phyloP scores from a whole-genome alignment of 2,797 vertebrate species.

The Alfaro cultratus region DNA sequence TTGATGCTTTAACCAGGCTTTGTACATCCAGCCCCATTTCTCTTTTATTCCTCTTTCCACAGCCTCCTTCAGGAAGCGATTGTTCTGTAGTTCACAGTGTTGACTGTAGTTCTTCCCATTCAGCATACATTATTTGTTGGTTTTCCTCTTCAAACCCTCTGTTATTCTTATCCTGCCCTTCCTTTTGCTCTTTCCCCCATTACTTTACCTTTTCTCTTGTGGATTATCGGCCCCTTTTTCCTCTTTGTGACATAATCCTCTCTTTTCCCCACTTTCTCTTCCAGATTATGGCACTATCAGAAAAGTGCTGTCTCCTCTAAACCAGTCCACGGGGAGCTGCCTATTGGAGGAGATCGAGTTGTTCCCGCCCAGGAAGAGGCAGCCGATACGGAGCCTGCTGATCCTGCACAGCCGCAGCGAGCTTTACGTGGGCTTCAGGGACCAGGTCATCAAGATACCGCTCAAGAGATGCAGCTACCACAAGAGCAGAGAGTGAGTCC shows the following conservation, averaged over 20 bases:
- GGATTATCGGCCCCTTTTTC: conserved; percentile 33
- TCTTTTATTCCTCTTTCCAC: conserved; percentile 44
- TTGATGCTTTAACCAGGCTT: conserved; percentile 37
- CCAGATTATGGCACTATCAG: conserved; percentile 95
- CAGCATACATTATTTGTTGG: conserved; percentile 26
- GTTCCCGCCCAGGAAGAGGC: conserved; percentile 84
- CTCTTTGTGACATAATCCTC: conserved; percentile 36
- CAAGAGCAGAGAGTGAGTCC: conserved; percentile 89
- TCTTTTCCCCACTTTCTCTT: conserved; percentile 18
- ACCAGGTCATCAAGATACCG: conserved; percentile 93
- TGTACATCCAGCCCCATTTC: conserved; percentile 25
- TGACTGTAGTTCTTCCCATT: conserved; percentile 34
- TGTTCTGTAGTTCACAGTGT: conserved; percentile 48
- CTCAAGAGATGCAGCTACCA: conserved; percentile 94
- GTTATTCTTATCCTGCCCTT: conserved; percentile 15
- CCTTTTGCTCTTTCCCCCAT: conserved; percentile 2
- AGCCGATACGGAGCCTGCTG: conserved; percentile 90
- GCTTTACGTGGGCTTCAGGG: conserved; percentile 92
- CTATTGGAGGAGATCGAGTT: conserved; percentile 95
- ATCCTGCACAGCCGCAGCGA: conserved; percentile 94
- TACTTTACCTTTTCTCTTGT: conserved; percentile 22
- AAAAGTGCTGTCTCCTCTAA: conserved; percentile 93
- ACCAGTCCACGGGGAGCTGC: conserved; percentile 88
- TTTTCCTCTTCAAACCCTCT: conserved; percentile 20
- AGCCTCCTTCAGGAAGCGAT: conserved; percentile 30